Evolutionary conservation across 1,140 invertebrate species (phyloP).

Genomic region (Neodiprion lecontei): DNA sequence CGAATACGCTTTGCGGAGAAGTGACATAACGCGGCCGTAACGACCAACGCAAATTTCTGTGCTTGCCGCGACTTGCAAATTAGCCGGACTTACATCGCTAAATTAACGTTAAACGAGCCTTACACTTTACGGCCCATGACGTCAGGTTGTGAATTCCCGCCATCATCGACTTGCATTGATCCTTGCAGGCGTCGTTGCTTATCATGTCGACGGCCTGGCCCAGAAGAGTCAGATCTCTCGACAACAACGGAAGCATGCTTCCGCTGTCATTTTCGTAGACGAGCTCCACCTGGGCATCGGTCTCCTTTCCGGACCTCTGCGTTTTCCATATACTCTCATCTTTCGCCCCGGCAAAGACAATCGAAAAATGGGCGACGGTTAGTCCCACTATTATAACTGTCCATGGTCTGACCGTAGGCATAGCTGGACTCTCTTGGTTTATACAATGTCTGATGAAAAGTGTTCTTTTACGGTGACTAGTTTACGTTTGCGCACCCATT

Average conservation of each 20-base stretch:
- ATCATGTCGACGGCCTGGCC: conserved; percentile 56
- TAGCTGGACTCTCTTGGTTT: too few relatives aligned
- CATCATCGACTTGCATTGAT: conserved; percentile 60
- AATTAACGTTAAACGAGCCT: conserved; percentile 37
- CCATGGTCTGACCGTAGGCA: too few relatives aligned
- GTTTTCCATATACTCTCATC: background rate
- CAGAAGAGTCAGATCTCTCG: conserved; percentile 35
- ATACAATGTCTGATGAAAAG: too few relatives aligned
- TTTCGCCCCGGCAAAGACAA: background rate
- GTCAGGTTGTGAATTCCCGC: conserved; percentile 58
- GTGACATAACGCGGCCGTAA: too few relatives aligned
- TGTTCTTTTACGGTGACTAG: too few relatives aligned
- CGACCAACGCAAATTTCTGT: too few relatives aligned
- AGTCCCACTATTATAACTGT: too few relatives aligned
- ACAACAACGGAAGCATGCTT: conserved; percentile 31
- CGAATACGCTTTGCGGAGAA: too few relatives aligned
- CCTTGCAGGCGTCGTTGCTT: conserved; percentile 54
- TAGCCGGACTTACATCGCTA: too few relatives aligned
- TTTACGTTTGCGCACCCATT: too few relatives aligned
- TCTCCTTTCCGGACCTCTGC: background rate
- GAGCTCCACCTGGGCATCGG: background rate
- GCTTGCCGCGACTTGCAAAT: too few relatives aligned
- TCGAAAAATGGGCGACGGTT: too few relatives aligned
- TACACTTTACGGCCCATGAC: conserved; percentile 66
- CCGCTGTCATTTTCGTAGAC: conserved; percentile 24